phyloP scores from a whole-genome alignment of 2,888 invertebrate species.

The Zaprionus obscuricornis region DNA sequence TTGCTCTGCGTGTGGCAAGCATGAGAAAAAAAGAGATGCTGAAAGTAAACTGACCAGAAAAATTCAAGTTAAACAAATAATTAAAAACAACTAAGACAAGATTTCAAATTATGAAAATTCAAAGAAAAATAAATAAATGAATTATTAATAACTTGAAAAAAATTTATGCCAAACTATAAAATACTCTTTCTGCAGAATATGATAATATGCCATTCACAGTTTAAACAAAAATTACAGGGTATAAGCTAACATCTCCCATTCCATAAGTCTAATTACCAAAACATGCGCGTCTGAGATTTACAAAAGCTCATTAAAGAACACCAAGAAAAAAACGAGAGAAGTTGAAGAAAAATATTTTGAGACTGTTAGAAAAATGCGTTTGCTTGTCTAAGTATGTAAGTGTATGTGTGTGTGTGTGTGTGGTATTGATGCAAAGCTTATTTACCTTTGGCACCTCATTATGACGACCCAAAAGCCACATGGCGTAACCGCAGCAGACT shows the following conservation, averaged over 20 bases:
- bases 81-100: constrained; percentile 10
- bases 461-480: constrained; percentile 66
- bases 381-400: background rate
- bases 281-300: constrained; percentile 40
- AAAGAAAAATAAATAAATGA: background rate
- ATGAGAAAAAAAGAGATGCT: constrained; percentile 12
- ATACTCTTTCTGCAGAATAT: constrained; percentile 1
- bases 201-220: too few species aligned
- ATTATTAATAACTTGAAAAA: background rate
- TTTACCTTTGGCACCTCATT: constrained; percentile 78
- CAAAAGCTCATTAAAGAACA: constrained; percentile 68
- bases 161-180: background rate
- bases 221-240: background rate
- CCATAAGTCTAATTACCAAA: constrained; percentile 35
- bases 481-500: constrained; percentile 57
- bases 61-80: constrained; percentile 9
- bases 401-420: too few species aligned
- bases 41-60: background rate
- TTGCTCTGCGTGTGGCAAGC: constrained; percentile 22
- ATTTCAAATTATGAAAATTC: constrained; percentile 2
- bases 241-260: background rate
- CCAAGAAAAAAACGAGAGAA: constrained; percentile 9
- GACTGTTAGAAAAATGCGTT: background rate
- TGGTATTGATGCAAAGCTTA: constrained; percentile 50
- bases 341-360: background rate